Conservation (phyloP, 2,113 vertebrate genomes). For the Rafetus swinhoei region DNA sequence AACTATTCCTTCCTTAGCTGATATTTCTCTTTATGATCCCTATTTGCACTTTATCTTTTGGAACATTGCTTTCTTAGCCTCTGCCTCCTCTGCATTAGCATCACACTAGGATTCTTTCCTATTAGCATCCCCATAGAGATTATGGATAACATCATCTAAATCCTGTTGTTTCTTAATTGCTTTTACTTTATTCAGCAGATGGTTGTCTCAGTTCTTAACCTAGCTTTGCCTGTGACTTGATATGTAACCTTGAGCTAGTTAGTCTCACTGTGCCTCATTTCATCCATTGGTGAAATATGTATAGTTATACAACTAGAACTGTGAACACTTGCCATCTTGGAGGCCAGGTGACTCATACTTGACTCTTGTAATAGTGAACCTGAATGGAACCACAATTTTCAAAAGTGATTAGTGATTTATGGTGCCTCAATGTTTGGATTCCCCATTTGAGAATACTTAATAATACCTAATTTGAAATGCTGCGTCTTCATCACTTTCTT, state of each 20-base stretch:
- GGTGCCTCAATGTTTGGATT: background rate
- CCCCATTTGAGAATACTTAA: background rate
- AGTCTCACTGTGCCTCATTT: background rate
- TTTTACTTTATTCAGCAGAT: background rate
- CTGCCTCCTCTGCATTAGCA: background rate
- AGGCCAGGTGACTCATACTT: background rate
- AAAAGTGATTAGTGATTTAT: background rate
- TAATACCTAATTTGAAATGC: background rate
- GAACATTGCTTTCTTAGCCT: background rate
- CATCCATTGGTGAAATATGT: background rate
- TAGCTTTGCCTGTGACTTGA: background rate
- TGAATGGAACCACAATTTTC: background rate
- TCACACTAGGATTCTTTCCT: background rate
- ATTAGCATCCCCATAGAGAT: background rate
- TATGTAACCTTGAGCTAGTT: background rate
- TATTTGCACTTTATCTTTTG: background rate
- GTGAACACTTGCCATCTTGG: background rate
- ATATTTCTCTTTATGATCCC: background rate
- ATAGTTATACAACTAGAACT: background rate
- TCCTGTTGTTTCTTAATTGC: background rate
- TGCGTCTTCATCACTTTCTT: accelerated
- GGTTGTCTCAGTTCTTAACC: background rate
- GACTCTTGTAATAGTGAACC: background rate
- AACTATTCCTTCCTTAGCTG: background rate
- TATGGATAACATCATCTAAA: background rate